A percentile compares a stretch with the other conserved stretches of the same genome.
Conservation (phyloP, 1,140 invertebrate genomes). For the Matsumurasca onukii region DNA sequence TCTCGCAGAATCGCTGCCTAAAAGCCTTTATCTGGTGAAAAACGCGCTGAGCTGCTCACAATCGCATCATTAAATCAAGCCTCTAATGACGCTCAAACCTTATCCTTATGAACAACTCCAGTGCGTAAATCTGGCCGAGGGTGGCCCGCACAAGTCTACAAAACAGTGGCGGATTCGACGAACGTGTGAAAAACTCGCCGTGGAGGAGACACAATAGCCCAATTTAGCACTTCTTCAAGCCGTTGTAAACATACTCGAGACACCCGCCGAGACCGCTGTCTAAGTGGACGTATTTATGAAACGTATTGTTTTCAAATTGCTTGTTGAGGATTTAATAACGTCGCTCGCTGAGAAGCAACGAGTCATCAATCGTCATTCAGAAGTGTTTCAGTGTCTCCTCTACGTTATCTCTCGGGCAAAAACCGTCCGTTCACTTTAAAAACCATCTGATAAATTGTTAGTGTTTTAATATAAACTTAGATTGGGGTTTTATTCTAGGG, state of each 20-base stretch:
- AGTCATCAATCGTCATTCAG: too few species aligned
- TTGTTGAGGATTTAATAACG: too few species aligned
- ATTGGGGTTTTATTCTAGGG: too few species aligned
- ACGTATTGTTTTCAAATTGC: neutral
- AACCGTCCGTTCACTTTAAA: too few species aligned
- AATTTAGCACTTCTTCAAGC: neutral
- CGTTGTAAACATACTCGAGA: neutral
- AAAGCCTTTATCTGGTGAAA: constrained; percentile 6
- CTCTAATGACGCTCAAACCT: constrained; percentile 1
- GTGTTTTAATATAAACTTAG: too few species aligned
- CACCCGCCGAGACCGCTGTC: neutral
- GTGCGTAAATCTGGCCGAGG: neutral
- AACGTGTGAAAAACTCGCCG: neutral
- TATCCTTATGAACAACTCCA: neutral
- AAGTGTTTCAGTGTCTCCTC: too few species aligned
- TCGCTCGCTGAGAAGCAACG: too few species aligned
- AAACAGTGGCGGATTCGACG: neutral
- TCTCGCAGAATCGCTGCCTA: neutral
- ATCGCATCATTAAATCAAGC: constrained; percentile 13
- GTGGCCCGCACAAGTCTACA: neutral
- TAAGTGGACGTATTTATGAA: constrained; percentile 11
- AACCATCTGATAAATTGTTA: too few species aligned
- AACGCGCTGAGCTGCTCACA: neutral
- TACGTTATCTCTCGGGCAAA: too few species aligned
- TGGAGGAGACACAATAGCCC: constrained; percentile 8